phyloP scores from a whole-genome alignment of 1,140 invertebrate species.

The Drosophila nannoptera region DNA sequence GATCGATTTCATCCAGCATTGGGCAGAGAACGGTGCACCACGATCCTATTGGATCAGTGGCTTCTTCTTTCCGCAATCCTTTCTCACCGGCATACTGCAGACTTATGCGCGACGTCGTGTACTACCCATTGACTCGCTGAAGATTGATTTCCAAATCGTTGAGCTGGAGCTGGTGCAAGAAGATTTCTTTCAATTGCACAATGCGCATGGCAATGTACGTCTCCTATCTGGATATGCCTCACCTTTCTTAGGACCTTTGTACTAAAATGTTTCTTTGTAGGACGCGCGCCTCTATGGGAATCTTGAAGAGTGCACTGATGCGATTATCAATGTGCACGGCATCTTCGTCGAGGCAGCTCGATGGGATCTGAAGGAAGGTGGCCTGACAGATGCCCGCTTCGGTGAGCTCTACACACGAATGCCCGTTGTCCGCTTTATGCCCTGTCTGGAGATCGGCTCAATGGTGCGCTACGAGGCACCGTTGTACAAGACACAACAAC shows the following conservation, averaged over 20 bases:
- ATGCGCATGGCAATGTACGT: constrained; percentile 69
- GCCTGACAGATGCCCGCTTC: constrained; percentile 85
- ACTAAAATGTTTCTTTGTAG: constrained; percentile 21
- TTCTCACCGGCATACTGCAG: constrained; percentile 92
- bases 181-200: constrained; percentile 81
- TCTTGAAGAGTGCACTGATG: constrained; percentile 82
- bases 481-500: constrained; percentile 90
- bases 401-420: constrained; percentile 88
- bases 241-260: too few relatives aligned
- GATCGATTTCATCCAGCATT: constrained; percentile 87
- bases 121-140: constrained; percentile 91
- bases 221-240: background rate
- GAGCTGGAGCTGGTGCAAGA: constrained; percentile 84
- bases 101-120: constrained; percentile 90
- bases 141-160: constrained; percentile 86
- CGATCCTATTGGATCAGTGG: constrained; percentile 93
- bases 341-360: constrained; percentile 92
- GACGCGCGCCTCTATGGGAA: constrained; percentile 80
- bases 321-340: constrained; percentile 91
- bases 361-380: constrained; percentile 85
- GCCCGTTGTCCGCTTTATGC: constrained; percentile 87
- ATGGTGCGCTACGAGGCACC: constrained; percentile 85
- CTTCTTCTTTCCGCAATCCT: constrained; percentile 94
- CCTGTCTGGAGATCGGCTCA: constrained; percentile 72
- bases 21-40: constrained; percentile 86